Base-by-base conservation (phyloP, 2,797 vertebrate genomes). In the Natrix natrix region DNA sequence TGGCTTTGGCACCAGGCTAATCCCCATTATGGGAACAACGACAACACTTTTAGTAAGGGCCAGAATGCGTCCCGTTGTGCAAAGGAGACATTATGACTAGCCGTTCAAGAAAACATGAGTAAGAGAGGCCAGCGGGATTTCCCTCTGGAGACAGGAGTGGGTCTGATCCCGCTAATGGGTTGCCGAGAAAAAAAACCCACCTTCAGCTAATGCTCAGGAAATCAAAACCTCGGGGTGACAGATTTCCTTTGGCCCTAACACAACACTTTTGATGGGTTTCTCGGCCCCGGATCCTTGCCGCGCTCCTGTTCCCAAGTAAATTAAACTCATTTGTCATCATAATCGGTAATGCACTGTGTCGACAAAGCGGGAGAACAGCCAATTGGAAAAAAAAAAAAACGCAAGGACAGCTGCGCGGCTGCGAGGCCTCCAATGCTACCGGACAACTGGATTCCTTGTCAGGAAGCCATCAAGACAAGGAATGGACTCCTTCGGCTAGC, bases 261-360 rank as follows among this genome's bases (percentile, higher is more conserved):
- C 12, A 37, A 52, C 48, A 12, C 48, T 0, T 17, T 32, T 94
- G 90, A 92, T 90, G 94, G 93, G 86, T 92, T 95, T 87, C 90
- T 56, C 57, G 89, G 83, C 52, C 94, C 90, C 94, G 87, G 92
- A 94, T 93, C 95, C 93, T 94, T 78, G 66, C 93, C 6, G 12
- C 87, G 78, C 95, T 95, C 95, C 93, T 94, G 94, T 96, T 96
- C 95, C 95, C 92, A 93, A 96, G 95, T 93, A 97, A 97, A 98
- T 97, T 96, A 97, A 97, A 96, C 43, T 91, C 95, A 97, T 98
- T 96, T 95, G 95, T 97, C 97, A 97, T 94, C 97, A 92, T 97
- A 97, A 97, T 97, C 96, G 97, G 96, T 92, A 95, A 95, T 14
- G 32, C 90, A 93, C 88, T 92, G 90, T 94, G 89, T 95, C 96